Evolutionary conservation across 2,888 invertebrate species (phyloP).

Genomic region (Phrixothrix hirtus): DNA sequence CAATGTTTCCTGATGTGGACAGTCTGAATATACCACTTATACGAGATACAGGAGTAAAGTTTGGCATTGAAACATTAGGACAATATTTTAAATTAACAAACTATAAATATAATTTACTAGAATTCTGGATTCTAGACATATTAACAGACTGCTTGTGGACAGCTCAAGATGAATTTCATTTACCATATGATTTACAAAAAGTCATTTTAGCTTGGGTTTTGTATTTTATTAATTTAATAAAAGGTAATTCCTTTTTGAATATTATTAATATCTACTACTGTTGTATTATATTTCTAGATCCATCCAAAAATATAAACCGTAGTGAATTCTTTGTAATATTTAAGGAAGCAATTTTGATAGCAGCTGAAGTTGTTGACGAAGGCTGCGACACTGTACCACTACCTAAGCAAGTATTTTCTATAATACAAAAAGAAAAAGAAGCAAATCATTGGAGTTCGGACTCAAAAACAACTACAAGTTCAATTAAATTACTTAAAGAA

Average conservation of each 20-base stretch:
- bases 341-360: slow-evolving; percentile 46
- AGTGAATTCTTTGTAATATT: slow-evolving; percentile 47
- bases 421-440: slow-evolving; percentile 24
- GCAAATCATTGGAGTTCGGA: background rate
- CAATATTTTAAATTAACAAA: slow-evolving; percentile 44
- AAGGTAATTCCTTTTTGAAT: slow-evolving; percentile 37
- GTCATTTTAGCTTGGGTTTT: slow-evolving; percentile 50
- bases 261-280: background rate
- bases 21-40: slow-evolving; percentile 44
- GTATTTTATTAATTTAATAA: slow-evolving; percentile 49
- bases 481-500: slow-evolving; percentile 1
- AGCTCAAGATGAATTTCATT: slow-evolving; percentile 51
- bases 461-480: slow-evolving; percentile 1
- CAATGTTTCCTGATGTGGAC: slow-evolving; percentile 37
- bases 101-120: slow-evolving; percentile 46
- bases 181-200: slow-evolving; percentile 47
- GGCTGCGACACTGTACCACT: slow-evolving; percentile 41
- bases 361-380: slow-evolving; percentile 46
- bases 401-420: slow-evolving; percentile 43
- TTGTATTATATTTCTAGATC: slow-evolving; percentile 42
- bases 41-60: slow-evolving; percentile 47
- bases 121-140: slow-evolving; percentile 55
- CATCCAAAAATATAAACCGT: slow-evolving; percentile 42
- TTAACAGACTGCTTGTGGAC: slow-evolving; percentile 53
- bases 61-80: slow-evolving; percentile 43